These are phyloP conservation scores for Alethe castanea DNA, from an alignment of 2,113 vertebrate genomes.

Conservation along the genomic window DNA sequence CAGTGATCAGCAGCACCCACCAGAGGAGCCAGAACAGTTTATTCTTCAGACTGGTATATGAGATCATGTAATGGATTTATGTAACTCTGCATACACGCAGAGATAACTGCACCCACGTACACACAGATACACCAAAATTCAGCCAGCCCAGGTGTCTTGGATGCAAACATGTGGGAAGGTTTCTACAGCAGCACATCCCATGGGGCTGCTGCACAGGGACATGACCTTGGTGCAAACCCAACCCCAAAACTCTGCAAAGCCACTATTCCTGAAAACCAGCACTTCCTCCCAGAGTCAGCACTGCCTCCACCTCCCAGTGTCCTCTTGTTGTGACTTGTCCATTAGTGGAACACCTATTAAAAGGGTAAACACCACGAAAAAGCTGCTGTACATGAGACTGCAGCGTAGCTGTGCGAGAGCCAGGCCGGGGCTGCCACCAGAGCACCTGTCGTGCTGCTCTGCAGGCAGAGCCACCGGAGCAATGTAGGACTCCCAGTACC, in stretches of 20 bases:
- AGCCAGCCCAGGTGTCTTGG: rapidly evolving
- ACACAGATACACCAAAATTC: not conserved
- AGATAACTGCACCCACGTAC: not conserved
- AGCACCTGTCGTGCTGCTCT: not conserved
- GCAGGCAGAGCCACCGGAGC: not conserved
- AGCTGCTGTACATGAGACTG: not conserved
- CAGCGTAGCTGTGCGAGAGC: rapidly evolving
- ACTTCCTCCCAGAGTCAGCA: not conserved
- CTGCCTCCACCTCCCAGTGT: not conserved
- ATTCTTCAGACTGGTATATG: not conserved
- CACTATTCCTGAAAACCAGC: rapidly evolving
- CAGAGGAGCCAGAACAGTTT: not conserved
- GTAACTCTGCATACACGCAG: not conserved
- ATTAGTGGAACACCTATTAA: not conserved
- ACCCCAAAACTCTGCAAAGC: not conserved
- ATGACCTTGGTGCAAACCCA: not conserved
- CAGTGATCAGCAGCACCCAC: not conserved
- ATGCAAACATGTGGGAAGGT: not conserved
- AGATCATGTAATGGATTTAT: not conserved
- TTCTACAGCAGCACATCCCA: not conserved
- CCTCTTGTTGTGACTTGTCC: not conserved
- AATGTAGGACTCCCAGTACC: not conserved
- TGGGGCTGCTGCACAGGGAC: not conserved
- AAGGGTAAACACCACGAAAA: not conserved
- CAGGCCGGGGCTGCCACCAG: not conserved